phyloP scores from a whole-genome alignment of 2,888 invertebrate genomes.

The Clostera curtula region DNA sequence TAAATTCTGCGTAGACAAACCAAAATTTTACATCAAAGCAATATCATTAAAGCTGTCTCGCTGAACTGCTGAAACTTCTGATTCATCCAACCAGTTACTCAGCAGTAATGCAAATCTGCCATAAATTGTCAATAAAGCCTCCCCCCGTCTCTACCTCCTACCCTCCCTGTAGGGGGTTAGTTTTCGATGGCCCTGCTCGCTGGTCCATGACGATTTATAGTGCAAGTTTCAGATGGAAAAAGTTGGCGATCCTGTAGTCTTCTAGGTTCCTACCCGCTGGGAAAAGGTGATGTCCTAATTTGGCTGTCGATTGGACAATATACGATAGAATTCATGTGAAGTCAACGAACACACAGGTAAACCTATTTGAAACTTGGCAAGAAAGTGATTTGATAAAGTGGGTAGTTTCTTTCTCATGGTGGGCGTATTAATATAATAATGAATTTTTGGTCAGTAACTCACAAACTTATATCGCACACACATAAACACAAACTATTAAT shows the following conservation, averaged over 20 bases:
- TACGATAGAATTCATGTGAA: too few relatives aligned
- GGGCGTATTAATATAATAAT: too few relatives aligned
- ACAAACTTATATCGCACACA: too few relatives aligned
- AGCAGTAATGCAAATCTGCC: conserved; percentile 59
- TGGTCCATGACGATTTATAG: conserved; percentile 65
- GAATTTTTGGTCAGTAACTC: too few relatives aligned
- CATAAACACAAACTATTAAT: too few relatives aligned
- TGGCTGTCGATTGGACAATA: conserved; percentile 32
- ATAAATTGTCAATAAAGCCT: conserved; percentile 62
- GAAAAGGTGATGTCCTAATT: conserved; percentile 26
- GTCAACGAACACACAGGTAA: too few relatives aligned
- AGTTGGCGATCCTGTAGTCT: conserved; percentile 57
- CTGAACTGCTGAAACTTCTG: conserved; percentile 22
- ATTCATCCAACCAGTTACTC: conserved; percentile 41
- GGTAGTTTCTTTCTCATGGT: too few relatives aligned
- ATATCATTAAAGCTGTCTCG: conserved; percentile 22
- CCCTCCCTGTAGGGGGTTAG: conserved; percentile 16
- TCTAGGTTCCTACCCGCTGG: conserved; percentile 29
- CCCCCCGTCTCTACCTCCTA: too few relatives aligned
- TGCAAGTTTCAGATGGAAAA: conserved; percentile 69
- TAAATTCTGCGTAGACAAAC: too few relatives aligned
- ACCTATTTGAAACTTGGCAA: too few relatives aligned
- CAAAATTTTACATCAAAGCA: too few relatives aligned
- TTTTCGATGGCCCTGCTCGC: conserved; percentile 36
- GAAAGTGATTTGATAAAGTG: too few relatives aligned